Base-by-base conservation (phyloP, 1,140 invertebrate species). In the Eumeta japonica region DNA sequence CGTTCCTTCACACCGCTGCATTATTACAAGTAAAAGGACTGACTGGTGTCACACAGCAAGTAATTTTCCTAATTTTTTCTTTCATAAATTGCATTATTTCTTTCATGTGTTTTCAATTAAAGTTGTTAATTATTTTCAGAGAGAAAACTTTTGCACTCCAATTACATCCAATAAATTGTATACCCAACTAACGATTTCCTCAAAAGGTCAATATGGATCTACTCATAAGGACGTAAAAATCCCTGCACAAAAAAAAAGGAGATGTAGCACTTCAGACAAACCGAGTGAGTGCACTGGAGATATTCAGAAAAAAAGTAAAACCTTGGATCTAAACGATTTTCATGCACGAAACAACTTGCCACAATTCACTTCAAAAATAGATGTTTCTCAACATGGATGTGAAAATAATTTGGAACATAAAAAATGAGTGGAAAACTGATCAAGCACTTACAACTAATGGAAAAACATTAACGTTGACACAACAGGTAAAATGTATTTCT, bases 1-100 rank as follows among this genome's bases (percentile, higher is more conserved):
- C 81, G 28, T 87, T 89, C 50, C 59, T 89, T 29, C 84, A 86
- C 56, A 84, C 85, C 19, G 87, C 87, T 32, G 83, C 86, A 49
- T 75, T 83, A 13, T 62, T 89, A 28, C 83, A 87, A 71, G 81
- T 89, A 9, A 86, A 85, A 62, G 86, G 87, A 4, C 67, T 89
- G 12, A 68, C 66, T 37, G 68, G 65, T 43, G 68, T 66, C 7
- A 70, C 62, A 40, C 64, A 72, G 35, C 64, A 72, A 61, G 65
- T 74, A 48, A 19, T 15, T 31, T 10, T n/a, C 10, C 10, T 30
- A 10, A 13, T 10, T 30, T 10, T 11, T 31, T 31, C n/a, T 7
- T 30, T 5, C 13, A 30, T 30, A 30, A 10, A 30, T 30, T 10
- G 5, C 13, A 10, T 30, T 14, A 30, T 24, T 24, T 24, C 5